These are phyloP conservation scores for Tyrannus savana DNA, from an alignment of 2,113 vertebrate species.

Conservation along the genomic window DNA sequence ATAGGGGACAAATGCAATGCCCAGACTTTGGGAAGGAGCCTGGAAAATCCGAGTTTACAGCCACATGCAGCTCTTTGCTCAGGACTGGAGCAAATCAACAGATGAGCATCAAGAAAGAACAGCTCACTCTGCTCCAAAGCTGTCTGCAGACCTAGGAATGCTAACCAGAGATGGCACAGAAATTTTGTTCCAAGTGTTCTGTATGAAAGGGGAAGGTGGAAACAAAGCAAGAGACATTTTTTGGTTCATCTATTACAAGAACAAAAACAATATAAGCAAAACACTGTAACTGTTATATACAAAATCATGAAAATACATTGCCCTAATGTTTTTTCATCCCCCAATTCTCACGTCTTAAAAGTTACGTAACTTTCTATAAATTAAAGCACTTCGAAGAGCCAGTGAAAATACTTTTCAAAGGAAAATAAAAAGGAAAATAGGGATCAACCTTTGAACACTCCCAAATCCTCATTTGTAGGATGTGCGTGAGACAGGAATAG, in stretches of 20 bases:
- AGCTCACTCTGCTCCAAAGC: not conserved
- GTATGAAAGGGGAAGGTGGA: conserved; percentile 30
- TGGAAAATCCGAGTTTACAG: not conserved
- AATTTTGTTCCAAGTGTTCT: conserved; percentile 39
- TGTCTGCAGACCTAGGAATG: not conserved
- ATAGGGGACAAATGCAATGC: not conserved
- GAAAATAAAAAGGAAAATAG: not conserved
- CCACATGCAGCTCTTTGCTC: not conserved
- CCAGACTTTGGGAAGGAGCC: not conserved
- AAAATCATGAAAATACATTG: conserved; percentile 47
- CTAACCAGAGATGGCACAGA: not conserved
- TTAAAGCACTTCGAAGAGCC: not conserved
- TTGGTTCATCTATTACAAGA: conserved; percentile 3
- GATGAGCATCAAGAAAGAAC: not conserved
- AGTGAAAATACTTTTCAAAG: conserved; percentile 23
- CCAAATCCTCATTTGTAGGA: conserved; percentile 14
- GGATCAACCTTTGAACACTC: not conserved
- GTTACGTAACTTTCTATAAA: conserved; percentile 11
- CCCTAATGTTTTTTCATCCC: conserved; percentile 17
- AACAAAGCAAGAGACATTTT: conserved; percentile 20
- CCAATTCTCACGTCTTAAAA: conserved; percentile 21
- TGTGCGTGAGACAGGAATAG: not conserved
- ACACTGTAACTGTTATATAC: conserved; percentile 36
- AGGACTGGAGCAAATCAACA: not conserved
- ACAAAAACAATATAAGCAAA: conserved; percentile 43